phyloP scores from a whole-genome alignment of 2,113 vertebrate species.

The Polypterus senegalus region DNA sequence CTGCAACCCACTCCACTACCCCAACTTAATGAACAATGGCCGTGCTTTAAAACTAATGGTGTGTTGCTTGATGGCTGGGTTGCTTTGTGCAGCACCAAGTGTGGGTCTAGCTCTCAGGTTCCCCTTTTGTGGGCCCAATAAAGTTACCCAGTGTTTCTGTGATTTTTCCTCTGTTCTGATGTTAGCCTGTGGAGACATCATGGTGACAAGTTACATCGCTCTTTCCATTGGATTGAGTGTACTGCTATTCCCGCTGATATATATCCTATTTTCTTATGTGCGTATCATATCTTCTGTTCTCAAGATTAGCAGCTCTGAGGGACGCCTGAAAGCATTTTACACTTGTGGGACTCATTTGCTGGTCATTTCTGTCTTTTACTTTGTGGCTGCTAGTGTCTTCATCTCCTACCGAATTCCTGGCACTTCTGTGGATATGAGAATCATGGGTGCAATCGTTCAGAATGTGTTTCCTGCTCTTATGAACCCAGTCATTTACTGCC shows the following conservation, averaged over 20 bases:
- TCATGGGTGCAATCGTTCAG: neutral
- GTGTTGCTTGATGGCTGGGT: slow-evolving; percentile 25
- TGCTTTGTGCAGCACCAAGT: slow-evolving; percentile 27
- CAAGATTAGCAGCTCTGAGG: neutral
- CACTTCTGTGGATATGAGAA: neutral
- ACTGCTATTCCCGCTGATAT: neutral
- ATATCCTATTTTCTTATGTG: neutral
- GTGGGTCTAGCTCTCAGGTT: slow-evolving; percentile 26
- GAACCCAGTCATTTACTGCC: neutral
- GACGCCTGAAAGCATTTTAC: neutral
- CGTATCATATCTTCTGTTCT: neutral
- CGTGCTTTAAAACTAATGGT: slow-evolving; percentile 21
- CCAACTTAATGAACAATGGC: slow-evolving; percentile 23
- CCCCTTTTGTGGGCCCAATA: slow-evolving; percentile 4
- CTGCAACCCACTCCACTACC: slow-evolving; percentile 29
- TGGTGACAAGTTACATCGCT: neutral
- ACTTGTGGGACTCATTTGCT: neutral
- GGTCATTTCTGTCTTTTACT: neutral
- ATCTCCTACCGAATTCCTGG: slow-evolving; percentile 1
- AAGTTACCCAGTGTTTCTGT: neutral
- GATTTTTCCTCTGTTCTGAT: neutral
- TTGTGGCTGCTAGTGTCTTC: neutral
- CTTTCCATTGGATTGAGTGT: neutral
- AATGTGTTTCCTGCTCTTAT: neutral
- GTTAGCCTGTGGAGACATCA: neutral